Evolutionary conservation across 2,888 invertebrate genomes (phyloP).

Genomic region (Rhagonycha fulva): DNA sequence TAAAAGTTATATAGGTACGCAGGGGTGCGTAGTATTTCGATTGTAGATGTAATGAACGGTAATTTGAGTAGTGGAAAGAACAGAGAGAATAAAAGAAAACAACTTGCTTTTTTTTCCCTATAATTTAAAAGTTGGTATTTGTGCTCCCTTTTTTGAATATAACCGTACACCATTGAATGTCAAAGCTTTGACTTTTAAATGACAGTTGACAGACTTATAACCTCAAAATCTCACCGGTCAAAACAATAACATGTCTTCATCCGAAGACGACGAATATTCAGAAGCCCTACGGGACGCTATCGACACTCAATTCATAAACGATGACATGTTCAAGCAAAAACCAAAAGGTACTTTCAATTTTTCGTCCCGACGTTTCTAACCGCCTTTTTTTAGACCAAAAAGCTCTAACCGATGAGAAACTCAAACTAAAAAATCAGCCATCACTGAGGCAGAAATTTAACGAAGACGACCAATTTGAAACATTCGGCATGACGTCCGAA

Average conservation of each 20-base stretch:
- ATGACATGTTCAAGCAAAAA: constrained; percentile 4
- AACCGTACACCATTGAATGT: not conserved
- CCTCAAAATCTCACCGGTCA: not conserved
- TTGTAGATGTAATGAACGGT: no score
- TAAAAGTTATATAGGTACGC: no score
- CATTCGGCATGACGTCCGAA: constrained; percentile 58
- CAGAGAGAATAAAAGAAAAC: no score
- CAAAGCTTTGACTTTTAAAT: not conserved
- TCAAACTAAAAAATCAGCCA: constrained; percentile 20
- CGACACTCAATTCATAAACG: constrained; percentile 55
- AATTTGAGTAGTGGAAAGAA: no score
- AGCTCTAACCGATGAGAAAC: not conserved
- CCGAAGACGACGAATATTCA: constrained; percentile 48
- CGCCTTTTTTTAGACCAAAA: not conserved
- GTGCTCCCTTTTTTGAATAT: not conserved
- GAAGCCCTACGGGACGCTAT: constrained; percentile 55
- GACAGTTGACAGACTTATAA: not conserved
- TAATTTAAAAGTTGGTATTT: not conserved
- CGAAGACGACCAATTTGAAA: constrained; percentile 60
- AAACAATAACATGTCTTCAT: constrained; percentile 40
- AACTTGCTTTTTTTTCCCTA: no score
- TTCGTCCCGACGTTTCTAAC: not conserved
- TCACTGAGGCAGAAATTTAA: constrained; percentile 44
- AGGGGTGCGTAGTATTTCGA: no score
- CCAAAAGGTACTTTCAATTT: not conserved